A percentile compares a stretch with the other conserved stretches of the same genome.
phyloP scores from a whole-genome alignment of 2,113 vertebrate species.

The Clarias batrachus region DNA sequence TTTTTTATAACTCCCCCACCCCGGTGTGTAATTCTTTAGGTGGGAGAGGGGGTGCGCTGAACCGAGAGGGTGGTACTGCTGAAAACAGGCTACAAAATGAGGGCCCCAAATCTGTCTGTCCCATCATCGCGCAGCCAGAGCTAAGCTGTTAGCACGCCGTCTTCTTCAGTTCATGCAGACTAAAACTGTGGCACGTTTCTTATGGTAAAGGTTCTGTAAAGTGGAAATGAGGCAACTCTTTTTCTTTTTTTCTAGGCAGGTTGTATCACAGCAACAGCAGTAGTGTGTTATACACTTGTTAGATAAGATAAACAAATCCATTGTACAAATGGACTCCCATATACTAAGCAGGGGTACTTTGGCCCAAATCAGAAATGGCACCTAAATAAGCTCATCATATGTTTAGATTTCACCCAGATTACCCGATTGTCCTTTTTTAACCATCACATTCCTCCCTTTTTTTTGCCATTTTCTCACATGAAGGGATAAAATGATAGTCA shows the following conservation, averaged over 20 bases:
- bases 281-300: background rate
- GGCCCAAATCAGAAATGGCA: background rate
- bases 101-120: constrained; percentile 1
- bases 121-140: background rate
- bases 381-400: background rate
- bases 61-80: constrained; percentile 59
- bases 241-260: too few species aligned
- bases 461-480: background rate
- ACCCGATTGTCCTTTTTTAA: background rate
- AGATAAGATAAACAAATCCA: background rate
- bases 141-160: background rate
- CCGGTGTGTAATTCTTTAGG: constrained; percentile 67
- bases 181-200: background rate
- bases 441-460: background rate
- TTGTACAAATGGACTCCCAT: background rate
- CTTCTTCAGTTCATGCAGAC: background rate
- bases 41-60: constrained; percentile 54
- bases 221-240: background rate
- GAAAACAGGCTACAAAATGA: constrained; percentile 39
- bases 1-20: constrained; percentile 70
- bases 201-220: background rate
- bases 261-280: background rate
- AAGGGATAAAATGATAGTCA: background rate
- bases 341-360: background rate
- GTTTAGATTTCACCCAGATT: background rate